These are phyloP conservation scores for Squalus acanthias DNA, from an alignment of 2,797 vertebrate genomes.

Conservation along the genomic window DNA sequence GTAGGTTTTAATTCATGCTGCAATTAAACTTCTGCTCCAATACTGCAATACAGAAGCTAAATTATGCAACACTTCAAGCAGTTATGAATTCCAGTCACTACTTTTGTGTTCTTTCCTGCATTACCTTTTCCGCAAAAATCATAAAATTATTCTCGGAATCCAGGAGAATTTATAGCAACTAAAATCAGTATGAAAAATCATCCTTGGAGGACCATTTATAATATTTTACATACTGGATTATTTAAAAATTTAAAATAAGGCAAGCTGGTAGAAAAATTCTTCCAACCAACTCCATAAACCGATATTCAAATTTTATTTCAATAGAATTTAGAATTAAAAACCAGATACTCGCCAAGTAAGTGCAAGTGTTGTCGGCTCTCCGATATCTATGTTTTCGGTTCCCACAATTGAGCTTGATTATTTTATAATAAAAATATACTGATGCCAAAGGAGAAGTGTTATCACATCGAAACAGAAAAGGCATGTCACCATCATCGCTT, in stretches of 20 bases:
- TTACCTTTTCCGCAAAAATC: background rate
- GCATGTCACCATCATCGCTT: background rate
- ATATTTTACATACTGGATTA: background rate
- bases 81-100: background rate
- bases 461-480: constrained; percentile 19
- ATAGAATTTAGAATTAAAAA: background rate
- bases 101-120: too few relatives aligned
- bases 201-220: background rate
- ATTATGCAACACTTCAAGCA: background rate
- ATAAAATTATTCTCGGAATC: background rate
- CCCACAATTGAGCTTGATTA: background rate
- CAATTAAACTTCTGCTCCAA: background rate
- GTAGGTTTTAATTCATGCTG: background rate
- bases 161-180: background rate
- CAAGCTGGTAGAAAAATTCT: background rate
- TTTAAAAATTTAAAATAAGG: background rate
- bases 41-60: background rate
- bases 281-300: background rate
- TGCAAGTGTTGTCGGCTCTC: background rate
- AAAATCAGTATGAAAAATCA: background rate
- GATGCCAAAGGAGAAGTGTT: background rate
- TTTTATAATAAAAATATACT: background rate
- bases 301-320: background rate
- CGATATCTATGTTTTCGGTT: background rate
- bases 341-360: background rate